Evolutionary conservation across 2,113 vertebrate genomes (phyloP), one percentile per base, ranked within the genome.

Genomic region (Empidonax traillii): DNA sequence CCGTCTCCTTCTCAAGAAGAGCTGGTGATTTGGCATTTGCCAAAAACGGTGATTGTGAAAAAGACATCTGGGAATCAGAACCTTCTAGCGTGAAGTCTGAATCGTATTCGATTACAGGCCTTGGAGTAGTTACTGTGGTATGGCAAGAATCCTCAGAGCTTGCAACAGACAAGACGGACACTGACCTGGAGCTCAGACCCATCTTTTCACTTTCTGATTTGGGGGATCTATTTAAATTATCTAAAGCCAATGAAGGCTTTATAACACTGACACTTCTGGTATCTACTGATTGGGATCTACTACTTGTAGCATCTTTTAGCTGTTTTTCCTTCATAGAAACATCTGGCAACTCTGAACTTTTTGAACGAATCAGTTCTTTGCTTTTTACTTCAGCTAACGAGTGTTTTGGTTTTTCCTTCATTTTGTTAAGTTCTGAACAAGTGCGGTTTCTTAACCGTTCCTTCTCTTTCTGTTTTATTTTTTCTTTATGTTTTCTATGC

Each of bases 381-480:
- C 94, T 98, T 96, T 98, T 97, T 7, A 96, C 92, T 59, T 99
- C 99, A 13, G 93, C 25, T 85, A 93, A 68, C 2, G 69, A 84
- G 53, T 97, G 97, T 82, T 98, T 99, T 8, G 91, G 84, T 95
- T 98, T 98, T 82, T 98, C 98, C 95, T 99, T 99, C 78, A 98
- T 90, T 96, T 99, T 99, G 47, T 92, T 98, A 16, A 98, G 94
- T 59, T 99, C 99, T 27, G 96, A 95, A 87, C 97, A 97, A 47
- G 98, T 98, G 47, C 99, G 98, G 90, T 99, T 99, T 90, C 98
- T 99, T 44, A 99, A 98, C 52, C 99, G 96, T 59, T 99, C 99
- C 33, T 99, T 98, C 97, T 99, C 99, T 88, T 99, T 99, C 88
- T 99, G 99, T 85, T 99, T 99, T 91, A 99, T 99, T 97, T 99